A percentile compares a stretch with the other conserved stretches of the same genome.
Evolutionary conservation across 2,113 vertebrate species (phyloP).

Genomic region (Pangasianodon gigas): DNA sequence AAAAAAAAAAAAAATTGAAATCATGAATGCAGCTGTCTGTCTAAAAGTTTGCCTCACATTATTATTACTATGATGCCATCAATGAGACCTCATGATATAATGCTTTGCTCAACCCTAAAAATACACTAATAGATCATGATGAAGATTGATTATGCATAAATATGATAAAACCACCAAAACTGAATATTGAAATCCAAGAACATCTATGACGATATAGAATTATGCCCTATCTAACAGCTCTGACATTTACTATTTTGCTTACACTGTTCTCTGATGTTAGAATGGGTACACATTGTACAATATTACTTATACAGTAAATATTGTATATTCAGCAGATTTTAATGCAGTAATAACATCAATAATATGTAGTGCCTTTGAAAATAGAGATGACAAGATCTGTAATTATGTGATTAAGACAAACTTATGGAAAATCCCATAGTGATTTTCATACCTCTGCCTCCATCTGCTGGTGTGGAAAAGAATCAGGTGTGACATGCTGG

Average conservation of each 20-base stretch:
- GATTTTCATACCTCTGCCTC: not conserved
- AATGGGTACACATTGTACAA: not conserved
- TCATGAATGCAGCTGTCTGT: too few relatives aligned
- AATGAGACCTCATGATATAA: too few relatives aligned
- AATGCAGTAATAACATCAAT: not conserved
- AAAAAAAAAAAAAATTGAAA: too few relatives aligned
- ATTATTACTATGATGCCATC: not conserved
- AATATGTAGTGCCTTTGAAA: not conserved
- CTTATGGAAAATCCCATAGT: too few relatives aligned
- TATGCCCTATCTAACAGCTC: not conserved
- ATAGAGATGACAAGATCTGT: not conserved
- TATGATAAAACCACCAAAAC: not conserved
- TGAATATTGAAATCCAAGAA: too few relatives aligned
- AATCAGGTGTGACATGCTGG: not conserved
- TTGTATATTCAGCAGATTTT: not conserved
- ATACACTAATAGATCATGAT: too few relatives aligned
- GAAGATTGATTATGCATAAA: not conserved
- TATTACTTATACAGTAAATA: not conserved
- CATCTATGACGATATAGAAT: not conserved
- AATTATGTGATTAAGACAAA: not conserved
- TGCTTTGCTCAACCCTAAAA: too few relatives aligned
- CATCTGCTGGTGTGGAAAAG: constrained; percentile 33
- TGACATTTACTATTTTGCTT: not conserved
- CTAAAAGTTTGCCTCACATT: too few relatives aligned
- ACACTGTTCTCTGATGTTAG: not conserved